Evolutionary conservation across 1,140 invertebrate genomes (phyloP).

Genomic region (Drosophila virilis): DNA sequence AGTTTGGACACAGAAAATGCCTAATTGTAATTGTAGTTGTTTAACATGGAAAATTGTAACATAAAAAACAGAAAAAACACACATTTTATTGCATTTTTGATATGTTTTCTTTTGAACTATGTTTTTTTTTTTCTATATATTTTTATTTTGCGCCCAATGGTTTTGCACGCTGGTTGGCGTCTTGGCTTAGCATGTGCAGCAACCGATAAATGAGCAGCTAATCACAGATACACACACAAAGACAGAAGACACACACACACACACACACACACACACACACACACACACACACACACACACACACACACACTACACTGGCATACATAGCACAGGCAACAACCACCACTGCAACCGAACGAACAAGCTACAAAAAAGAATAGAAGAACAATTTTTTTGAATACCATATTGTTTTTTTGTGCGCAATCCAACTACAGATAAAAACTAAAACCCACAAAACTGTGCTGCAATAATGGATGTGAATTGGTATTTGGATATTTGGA

Average conservation of each 20-base stretch:
- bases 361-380: conserved; percentile 28
- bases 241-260: conserved; percentile 12
- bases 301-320: conserved; percentile 29
- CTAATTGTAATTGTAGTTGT: conserved; percentile 28
- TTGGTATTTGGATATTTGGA: background rate
- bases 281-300: background rate
- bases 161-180: conserved; percentile 30
- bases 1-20: conserved; percentile 42
- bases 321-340: conserved; percentile 70
- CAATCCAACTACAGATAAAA: background rate
- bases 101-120: conserved; percentile 27
- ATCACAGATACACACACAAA: conserved; percentile 6
- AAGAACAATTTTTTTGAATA: conserved; percentile 6
- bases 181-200: conserved; percentile 42
- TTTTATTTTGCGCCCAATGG: conserved; percentile 12
- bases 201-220: conserved; percentile 31
- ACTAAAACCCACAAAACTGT: background rate
- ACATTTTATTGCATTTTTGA: conserved; percentile 24
- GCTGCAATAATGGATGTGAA: background rate
- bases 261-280: conserved; percentile 17
- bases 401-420: conserved; percentile 2
- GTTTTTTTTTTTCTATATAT: conserved; percentile 9
- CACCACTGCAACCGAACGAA: conserved; percentile 76
- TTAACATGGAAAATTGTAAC: conserved; percentile 12
- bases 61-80: conserved; percentile 27